Conservation (phyloP, 2,888 invertebrate species). For the Drosophila vallismaia region DNA sequence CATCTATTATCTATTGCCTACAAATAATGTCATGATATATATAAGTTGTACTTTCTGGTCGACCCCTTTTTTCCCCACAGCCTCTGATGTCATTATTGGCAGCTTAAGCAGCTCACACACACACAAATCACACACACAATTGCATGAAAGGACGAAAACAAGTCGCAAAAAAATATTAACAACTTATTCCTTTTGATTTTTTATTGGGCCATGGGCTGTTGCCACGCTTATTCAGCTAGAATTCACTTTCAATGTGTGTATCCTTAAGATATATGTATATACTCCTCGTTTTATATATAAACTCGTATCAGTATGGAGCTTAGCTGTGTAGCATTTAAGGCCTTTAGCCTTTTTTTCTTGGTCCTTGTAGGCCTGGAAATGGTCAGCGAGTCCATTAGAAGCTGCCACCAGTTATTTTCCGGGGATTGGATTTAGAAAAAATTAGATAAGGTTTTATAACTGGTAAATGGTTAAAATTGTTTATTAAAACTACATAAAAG, state of each 20-base stretch:
- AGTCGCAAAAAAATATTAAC: conserved; percentile 72
- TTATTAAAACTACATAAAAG: not conserved
- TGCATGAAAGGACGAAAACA: conserved; percentile 50
- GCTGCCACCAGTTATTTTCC: conserved; percentile 11
- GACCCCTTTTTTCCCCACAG: not conserved
- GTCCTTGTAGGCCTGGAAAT: conserved; percentile 13
- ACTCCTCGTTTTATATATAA: not conserved
- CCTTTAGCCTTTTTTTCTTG: conserved; percentile 2
- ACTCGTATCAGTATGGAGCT: conserved; percentile 7
- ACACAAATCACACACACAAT: conserved; percentile 17
- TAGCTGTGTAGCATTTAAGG: conserved; percentile 35
- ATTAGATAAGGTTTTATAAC: too few relatives aligned
- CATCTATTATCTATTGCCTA: not conserved
- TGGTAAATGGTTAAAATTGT: too few relatives aligned
- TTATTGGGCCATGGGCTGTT: conserved; percentile 56
- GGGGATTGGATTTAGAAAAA: too few relatives aligned
- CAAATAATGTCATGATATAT: too few relatives aligned
- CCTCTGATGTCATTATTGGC: conserved; percentile 56
- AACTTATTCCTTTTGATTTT: conserved; percentile 71
- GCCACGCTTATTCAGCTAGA: conserved; percentile 32
- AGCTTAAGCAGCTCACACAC: conserved; percentile 51
- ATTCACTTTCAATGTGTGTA: conserved; percentile 2
- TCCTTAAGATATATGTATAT: not conserved
- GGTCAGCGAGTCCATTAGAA: conserved; percentile 23
- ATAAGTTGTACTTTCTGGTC: not conserved